Evolutionary conservation across 1,140 invertebrate genomes (phyloP).

Genomic region (Drosophila obscura): DNA sequence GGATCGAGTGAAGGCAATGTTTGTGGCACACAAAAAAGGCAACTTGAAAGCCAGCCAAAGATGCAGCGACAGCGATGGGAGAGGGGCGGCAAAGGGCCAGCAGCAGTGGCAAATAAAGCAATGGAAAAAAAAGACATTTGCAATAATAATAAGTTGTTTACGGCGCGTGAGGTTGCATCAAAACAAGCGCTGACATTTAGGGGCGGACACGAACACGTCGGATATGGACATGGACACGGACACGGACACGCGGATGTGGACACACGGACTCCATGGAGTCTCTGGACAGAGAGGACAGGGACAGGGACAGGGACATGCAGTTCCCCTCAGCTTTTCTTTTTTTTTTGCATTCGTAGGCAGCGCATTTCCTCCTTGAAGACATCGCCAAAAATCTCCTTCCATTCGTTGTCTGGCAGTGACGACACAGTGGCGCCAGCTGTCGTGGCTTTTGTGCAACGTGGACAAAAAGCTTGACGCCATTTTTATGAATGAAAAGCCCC

Average conservation of each 20-base stretch:
- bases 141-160: constrained; percentile 82
- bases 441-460: constrained; percentile 60
- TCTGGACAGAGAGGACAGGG: constrained; percentile 14
- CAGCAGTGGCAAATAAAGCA: constrained; percentile 9
- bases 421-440: constrained; percentile 65
- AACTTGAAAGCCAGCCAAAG: constrained; percentile 74
- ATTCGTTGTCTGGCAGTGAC: not conserved
- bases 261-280: not conserved
- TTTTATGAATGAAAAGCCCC: constrained; percentile 80
- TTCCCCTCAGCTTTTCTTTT: constrained; percentile 1
- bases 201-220: constrained; percentile 69
- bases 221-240: constrained; percentile 43
- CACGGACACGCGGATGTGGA: constrained; percentile 39
- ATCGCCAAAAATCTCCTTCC: constrained; percentile 4
- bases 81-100: not conserved
- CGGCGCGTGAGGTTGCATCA: constrained; percentile 80
- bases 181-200: constrained; percentile 81
- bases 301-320: constrained; percentile 45
- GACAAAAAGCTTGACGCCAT: constrained; percentile 77
- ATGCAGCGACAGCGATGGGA: constrained; percentile 30
- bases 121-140: constrained; percentile 53
- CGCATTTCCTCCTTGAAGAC: constrained; percentile 47
- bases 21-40: constrained; percentile 49
- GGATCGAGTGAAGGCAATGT: constrained; percentile 38
- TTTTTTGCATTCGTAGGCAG: constrained; percentile 11